These are phyloP conservation scores for Eira barbara DNA, from an alignment of 2,113 vertebrate genomes.

Conservation along the genomic window DNA sequence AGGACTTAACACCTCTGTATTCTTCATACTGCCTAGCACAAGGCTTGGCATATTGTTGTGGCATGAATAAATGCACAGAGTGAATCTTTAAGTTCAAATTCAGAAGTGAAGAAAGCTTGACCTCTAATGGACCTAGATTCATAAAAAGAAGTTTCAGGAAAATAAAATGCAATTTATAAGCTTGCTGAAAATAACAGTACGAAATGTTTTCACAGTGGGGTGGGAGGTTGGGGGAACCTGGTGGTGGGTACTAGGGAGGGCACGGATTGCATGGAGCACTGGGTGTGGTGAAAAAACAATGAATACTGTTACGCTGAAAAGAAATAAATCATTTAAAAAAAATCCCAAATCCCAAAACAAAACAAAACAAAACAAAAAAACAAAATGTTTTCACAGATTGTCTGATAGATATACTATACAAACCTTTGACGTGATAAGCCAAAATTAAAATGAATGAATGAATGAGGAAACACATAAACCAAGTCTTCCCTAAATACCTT, in stretches of 20 bases:
- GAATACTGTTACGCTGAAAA: no score
- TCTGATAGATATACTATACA: not conserved
- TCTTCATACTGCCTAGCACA: not conserved
- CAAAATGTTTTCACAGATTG: not conserved
- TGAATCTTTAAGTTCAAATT: not conserved
- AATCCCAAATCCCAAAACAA: no score
- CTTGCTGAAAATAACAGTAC: not conserved
- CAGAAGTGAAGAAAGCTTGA: not conserved
- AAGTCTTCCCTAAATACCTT: not conserved
- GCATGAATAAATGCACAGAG: not conserved
- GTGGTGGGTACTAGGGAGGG: no score
- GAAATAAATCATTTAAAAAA: no score
- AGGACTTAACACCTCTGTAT: not conserved
- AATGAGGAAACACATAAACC: not conserved
- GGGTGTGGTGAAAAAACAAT: no score
- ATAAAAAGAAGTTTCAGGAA: not conserved
- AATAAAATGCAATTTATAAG: not conserved
- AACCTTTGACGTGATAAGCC: not conserved
- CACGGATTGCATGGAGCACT: no score
- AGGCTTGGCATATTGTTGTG: not conserved
- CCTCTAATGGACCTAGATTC: not conserved
- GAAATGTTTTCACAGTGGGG: not conserved
- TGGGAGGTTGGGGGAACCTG: no score
- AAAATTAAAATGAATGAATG: not conserved
- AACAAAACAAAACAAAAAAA: no score